A percentile compares a stretch with the other conserved stretches of the same genome.
phyloP scores from a whole-genome alignment of 2,113 vertebrate genomes.

The Eolophus roseicapilla region DNA sequence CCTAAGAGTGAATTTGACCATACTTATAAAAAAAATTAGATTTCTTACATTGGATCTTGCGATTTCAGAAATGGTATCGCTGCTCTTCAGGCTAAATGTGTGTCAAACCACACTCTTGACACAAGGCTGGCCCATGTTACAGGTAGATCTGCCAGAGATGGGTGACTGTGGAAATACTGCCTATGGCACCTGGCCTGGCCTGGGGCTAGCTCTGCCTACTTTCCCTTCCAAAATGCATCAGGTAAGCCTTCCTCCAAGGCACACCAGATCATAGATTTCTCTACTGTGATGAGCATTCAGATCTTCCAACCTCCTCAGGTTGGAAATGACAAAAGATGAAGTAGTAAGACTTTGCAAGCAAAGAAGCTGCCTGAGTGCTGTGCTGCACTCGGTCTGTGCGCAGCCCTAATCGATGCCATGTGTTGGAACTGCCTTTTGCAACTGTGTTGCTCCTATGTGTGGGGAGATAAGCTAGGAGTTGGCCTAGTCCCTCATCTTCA shows the following conservation, averaged over 20 bases:
- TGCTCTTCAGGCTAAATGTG: not conserved
- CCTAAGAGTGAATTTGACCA: not conserved
- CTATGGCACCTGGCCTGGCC: not conserved
- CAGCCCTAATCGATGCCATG: not conserved
- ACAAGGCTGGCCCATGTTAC: not conserved
- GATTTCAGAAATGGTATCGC: not conserved
- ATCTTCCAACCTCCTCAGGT: not conserved
- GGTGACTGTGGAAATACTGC: not conserved
- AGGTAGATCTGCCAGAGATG: not conserved
- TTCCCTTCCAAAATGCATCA: not conserved
- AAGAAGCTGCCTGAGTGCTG: not conserved
- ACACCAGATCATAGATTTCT: not conserved
- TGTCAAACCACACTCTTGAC: not conserved
- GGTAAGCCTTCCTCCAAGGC: not conserved
- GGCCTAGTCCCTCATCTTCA: conserved; percentile 31
- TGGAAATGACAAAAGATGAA: conserved; percentile 23
- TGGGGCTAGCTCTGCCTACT: not conserved
- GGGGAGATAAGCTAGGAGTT: conserved; percentile 16
- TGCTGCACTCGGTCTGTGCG: accelerated
- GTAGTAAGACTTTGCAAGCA: not conserved
- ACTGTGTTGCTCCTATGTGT: not conserved
- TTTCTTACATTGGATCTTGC: not conserved
- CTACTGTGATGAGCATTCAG: not conserved
- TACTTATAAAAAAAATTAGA: not conserved
- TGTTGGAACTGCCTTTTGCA: not conserved